Conservation (phyloP, 2,888 invertebrate species). For the Oxyteleia sp. region DNA sequence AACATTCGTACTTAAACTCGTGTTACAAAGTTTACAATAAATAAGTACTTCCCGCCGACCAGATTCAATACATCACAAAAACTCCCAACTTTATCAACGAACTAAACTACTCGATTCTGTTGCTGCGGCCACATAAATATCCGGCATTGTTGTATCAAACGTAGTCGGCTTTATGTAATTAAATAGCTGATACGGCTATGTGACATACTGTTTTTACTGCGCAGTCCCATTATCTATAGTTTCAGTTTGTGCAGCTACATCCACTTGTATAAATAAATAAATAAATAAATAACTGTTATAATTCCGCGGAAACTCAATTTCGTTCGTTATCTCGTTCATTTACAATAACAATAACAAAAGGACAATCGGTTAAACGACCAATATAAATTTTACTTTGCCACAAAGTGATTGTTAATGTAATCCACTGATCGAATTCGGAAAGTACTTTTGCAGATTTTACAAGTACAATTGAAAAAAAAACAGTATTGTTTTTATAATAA, state of each 20-base stretch:
- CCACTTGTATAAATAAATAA: slow-evolving; percentile 4
- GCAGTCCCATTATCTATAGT: slow-evolving; percentile 23
- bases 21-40: background rate
- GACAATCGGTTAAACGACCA: no score
- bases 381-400: no score
- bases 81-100: slow-evolving; percentile 28
- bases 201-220: slow-evolving; percentile 29
- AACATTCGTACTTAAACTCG: no score
- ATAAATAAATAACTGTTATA: slow-evolving; percentile 10
- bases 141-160: slow-evolving; percentile 33
- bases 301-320: no score
- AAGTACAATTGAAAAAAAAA: no score
- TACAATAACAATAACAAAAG: no score
- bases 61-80: slow-evolving; percentile 13
- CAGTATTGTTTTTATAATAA: no score
- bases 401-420: no score
- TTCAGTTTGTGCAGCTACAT: background rate
- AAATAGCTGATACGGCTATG: slow-evolving; percentile 37
- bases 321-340: no score
- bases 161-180: slow-evolving; percentile 41
- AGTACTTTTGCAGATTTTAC: no score
- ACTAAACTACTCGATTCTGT: slow-evolving; percentile 20
- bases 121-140: slow-evolving; percentile 28
- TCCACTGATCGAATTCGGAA: no score
- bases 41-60: background rate